phyloP scores from a whole-genome alignment of 2,888 invertebrate genomes.

The Amblyjoppa fuscipennis region DNA sequence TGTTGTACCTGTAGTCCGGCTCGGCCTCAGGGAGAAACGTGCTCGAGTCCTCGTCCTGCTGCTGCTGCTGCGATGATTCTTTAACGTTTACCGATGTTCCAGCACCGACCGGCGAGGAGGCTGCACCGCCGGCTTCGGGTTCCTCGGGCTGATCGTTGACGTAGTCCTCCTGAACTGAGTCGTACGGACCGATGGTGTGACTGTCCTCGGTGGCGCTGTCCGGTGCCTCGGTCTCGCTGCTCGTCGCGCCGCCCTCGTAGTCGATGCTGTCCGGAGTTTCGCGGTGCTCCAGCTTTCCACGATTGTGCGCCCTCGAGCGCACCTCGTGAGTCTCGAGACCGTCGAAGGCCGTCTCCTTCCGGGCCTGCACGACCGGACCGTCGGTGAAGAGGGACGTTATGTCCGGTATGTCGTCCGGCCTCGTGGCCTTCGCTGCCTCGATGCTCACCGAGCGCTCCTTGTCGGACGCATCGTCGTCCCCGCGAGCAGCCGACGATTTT shows the following conservation, averaged over 20 bases:
- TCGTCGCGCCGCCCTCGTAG: constrained; percentile 64
- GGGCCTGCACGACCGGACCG: constrained; percentile 79
- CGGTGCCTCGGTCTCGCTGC: constrained; percentile 74
- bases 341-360: constrained; percentile 80
- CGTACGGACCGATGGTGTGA: constrained; percentile 89
- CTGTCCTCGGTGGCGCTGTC: constrained; percentile 78
- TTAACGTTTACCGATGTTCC: constrained; percentile 8
- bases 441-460: constrained; percentile 82
- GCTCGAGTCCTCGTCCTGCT: constrained; percentile 82
- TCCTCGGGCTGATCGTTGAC: constrained; percentile 85
- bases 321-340: constrained; percentile 82
- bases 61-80: constrained; percentile 36
- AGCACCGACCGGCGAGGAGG: constrained; percentile 21
- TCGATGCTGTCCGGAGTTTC: constrained; percentile 66
- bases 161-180: constrained; percentile 85
- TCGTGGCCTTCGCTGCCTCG: constrained; percentile 85
- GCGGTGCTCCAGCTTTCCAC: constrained; percentile 59
- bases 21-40: constrained; percentile 83
- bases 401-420: constrained; percentile 87
- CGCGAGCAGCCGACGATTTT: neutral
- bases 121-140: constrained; percentile 76
- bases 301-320: constrained; percentile 71
- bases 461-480: neutral
- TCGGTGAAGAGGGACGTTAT: constrained; percentile 88
- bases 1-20: constrained; percentile 84